phyloP scores from a whole-genome alignment of 2,888 invertebrate genomes.

The Ditula angustiorana region DNA sequence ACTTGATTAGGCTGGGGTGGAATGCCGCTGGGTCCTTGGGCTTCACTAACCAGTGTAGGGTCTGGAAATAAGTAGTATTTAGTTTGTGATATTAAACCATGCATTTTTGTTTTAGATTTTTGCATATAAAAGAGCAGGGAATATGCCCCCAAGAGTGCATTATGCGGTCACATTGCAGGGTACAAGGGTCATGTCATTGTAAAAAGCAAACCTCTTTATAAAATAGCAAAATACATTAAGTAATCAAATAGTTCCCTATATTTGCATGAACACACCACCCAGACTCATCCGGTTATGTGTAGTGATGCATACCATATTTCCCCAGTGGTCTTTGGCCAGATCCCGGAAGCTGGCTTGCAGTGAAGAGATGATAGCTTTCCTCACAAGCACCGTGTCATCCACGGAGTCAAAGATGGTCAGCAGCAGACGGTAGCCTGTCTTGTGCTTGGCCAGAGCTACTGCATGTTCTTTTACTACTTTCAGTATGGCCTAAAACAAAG shows the following conservation, averaged over 20 bases:
- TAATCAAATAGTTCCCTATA: no score
- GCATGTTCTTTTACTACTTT: conserved; percentile 95
- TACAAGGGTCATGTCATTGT: no score
- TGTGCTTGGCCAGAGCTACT: conserved; percentile 92
- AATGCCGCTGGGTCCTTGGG: conserved; percentile 93
- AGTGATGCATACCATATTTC: conserved; percentile 88
- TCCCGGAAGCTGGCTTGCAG: conserved; percentile 88
- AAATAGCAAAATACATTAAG: no score
- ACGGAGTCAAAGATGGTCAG: conserved; percentile 94
- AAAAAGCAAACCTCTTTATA: no score
- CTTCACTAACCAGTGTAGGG: conserved; percentile 93
- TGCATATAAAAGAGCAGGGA: no score
- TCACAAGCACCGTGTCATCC: conserved; percentile 96
- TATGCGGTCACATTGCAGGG: no score
- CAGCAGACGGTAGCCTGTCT: conserved; percentile 94
- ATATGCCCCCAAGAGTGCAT: no score
- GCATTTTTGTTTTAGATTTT: no score
- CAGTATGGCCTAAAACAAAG: conserved; percentile 88
- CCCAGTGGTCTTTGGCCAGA: conserved; percentile 91
- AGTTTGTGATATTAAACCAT: no score
- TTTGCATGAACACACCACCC: no score
- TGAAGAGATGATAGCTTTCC: conserved; percentile 91
- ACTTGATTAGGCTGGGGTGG: conserved; percentile 91
- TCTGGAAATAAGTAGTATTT: conserved; percentile 63
- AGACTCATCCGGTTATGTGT: not conserved